Evolutionary conservation across 2,888 invertebrate species (phyloP).

Genomic region (Lycophotia porphyrea): DNA sequence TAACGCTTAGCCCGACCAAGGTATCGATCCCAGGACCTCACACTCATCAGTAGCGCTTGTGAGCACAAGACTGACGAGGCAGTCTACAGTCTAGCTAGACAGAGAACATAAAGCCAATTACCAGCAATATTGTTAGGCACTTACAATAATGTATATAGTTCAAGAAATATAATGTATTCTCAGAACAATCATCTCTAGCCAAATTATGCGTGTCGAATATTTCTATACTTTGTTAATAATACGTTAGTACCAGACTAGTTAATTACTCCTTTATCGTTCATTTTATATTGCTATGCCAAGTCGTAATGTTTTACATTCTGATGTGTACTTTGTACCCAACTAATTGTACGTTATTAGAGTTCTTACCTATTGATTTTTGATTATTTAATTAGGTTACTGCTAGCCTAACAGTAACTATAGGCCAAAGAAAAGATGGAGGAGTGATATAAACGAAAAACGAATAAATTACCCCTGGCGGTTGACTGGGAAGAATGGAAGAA

Average conservation of each 20-base stretch:
- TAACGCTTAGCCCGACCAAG: neutral
- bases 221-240: constrained; percentile 52
- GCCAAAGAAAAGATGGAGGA: neutral
- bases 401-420: neutral
- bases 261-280: constrained; percentile 53
- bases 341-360: constrained; percentile 2
- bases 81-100: neutral
- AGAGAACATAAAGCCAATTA: constrained; percentile 2
- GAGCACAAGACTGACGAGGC: neutral
- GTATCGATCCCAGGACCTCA: neutral
- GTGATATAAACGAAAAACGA: neutral
- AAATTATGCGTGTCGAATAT: constrained; percentile 42
- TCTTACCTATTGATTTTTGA: neutral
- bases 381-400: neutral
- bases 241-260: constrained; percentile 43
- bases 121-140: constrained; percentile 13
- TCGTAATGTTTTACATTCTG: constrained; percentile 39
- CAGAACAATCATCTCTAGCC: constrained; percentile 33
- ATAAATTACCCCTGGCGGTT: neutral
- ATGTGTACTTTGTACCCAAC: constrained; percentile 20
- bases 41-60: neutral
- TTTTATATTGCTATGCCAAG: constrained; percentile 42
- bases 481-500: neutral
- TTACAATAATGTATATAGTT: constrained; percentile 16
- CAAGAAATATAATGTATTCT: constrained; percentile 30